Conservation (phyloP, 2,797 vertebrate species). For the Mastacembelus armatus region DNA sequence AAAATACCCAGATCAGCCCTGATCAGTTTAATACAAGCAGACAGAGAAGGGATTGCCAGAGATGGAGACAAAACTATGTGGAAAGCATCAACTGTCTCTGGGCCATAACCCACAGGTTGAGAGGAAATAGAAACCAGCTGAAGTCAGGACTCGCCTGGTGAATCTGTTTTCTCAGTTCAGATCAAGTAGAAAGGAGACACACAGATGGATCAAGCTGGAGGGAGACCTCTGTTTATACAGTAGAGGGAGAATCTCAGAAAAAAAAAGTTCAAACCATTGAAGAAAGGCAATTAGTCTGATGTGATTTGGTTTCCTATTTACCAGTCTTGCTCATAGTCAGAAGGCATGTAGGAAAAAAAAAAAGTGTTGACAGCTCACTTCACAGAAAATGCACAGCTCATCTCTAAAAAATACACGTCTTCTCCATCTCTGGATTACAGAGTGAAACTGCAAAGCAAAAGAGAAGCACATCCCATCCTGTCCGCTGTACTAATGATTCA, state of each 20-base stretch:
- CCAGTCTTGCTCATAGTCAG: constrained; percentile 15
- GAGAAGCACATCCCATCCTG: neutral
- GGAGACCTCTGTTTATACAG: constrained; percentile 43
- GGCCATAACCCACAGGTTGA: constrained; percentile 72
- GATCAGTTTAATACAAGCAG: constrained; percentile 66
- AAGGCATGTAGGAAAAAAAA: constrained; percentile 2
- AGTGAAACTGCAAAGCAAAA: constrained; percentile 9
- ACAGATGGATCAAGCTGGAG: constrained; percentile 52
- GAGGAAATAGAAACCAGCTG: constrained; percentile 78
- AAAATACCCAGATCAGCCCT: constrained; percentile 61
- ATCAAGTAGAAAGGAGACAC: constrained; percentile 61
- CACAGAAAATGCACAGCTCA: neutral
- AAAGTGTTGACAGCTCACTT: constrained; percentile 9
- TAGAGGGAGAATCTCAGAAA: constrained; percentile 16
- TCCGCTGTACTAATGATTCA: constrained; percentile 11
- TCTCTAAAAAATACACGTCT: constrained; percentile 10
- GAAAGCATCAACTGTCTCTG: constrained; percentile 71
- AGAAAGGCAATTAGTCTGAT: constrained; percentile 23
- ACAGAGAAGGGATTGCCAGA: constrained; percentile 55
- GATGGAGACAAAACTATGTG: constrained; percentile 71
- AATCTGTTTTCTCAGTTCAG: constrained; percentile 73
- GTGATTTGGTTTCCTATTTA: constrained; percentile 40
- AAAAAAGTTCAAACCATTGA: constrained; percentile 33
- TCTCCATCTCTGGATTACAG: constrained; percentile 13
- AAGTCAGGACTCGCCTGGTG: constrained; percentile 63